A percentile compares a stretch with the other conserved stretches of the same genome.
Evolutionary conservation across 2,113 vertebrate species (phyloP).

Genomic region (Corythornis madagascariensis): DNA sequence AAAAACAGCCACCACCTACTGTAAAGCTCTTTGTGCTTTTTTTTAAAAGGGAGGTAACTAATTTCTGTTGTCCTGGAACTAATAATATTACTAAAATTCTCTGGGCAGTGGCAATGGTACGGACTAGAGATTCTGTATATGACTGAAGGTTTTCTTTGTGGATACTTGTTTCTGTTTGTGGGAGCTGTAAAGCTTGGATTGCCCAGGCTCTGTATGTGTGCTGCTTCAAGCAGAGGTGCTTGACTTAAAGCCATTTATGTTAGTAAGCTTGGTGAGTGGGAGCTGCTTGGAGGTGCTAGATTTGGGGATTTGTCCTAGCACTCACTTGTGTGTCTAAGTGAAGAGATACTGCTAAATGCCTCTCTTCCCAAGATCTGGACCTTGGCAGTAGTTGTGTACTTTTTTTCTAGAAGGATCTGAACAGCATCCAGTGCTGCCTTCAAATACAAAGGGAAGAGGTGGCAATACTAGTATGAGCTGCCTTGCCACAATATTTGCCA

Average conservation of each 20-base stretch:
- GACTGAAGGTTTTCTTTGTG: neutral
- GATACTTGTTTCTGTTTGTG: neutral
- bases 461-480: neutral
- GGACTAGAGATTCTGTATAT: neutral
- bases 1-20: neutral
- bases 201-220: neutral
- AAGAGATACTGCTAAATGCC: neutral
- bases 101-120: neutral
- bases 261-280: neutral
- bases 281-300: neutral
- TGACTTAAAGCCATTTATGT: neutral
- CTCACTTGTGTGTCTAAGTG: neutral
- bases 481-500: neutral
- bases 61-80: neutral
- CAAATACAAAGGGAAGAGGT: neutral
- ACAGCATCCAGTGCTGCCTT: neutral
- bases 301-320: neutral
- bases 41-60: neutral
- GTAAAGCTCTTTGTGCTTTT: neutral
- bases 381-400: neutral
- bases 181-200: neutral
- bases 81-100: neutral
- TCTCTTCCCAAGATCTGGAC: neutral
- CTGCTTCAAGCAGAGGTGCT: neutral
- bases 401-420: neutral